Base-by-base conservation (phyloP, 2,797 vertebrate genomes). In the Atherinosoma microstoma region DNA sequence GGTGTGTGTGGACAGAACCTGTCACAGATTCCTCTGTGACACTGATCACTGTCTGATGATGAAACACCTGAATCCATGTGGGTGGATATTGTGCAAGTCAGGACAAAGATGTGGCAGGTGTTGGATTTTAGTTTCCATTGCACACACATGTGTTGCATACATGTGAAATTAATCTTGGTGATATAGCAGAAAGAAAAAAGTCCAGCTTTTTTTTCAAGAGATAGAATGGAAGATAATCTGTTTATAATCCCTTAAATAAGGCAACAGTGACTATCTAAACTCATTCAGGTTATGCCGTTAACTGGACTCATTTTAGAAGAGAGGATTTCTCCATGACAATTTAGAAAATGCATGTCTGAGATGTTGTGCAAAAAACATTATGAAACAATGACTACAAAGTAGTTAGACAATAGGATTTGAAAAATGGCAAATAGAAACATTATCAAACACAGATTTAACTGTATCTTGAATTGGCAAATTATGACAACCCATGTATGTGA, bases 1-100 rank as follows among this genome's bases (percentile, higher is more conserved):
- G 78, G 73, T 78, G 59, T 70, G 24, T 42, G 32, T 49, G 40
- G 58, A 58, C 58, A 36, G 51, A 58, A 65, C 64, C 38, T 40
- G 7, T 34, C 16, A 69, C 47, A n/a, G n/a, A 58, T 51, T 61
- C 69, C 42, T 62, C 32, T 63, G 47, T 22, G 3, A 20, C 3
- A 69, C 62, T 36, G 24, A 42, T 30, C 8, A 38, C 24, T 63
- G 29, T 70, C 49, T 49, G 64, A 71, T 34, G 38, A 62, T 73
- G 54, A 42, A 42, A 6, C 64, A 82, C 56, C 67, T 82, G 58
- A 71, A 58, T 61, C 53, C 30, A n/a, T 38, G 73, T 67, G 27
- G 64, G 64, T 32, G 66, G 68, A 61, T 35, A 34, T 61, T 15
- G 56, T 10, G 56, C 22, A 12, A 63, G 42, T 45, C 42, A 38